Conservation (phyloP, 2,797 vertebrate species). For the Parotocinclus haroldoi region DNA sequence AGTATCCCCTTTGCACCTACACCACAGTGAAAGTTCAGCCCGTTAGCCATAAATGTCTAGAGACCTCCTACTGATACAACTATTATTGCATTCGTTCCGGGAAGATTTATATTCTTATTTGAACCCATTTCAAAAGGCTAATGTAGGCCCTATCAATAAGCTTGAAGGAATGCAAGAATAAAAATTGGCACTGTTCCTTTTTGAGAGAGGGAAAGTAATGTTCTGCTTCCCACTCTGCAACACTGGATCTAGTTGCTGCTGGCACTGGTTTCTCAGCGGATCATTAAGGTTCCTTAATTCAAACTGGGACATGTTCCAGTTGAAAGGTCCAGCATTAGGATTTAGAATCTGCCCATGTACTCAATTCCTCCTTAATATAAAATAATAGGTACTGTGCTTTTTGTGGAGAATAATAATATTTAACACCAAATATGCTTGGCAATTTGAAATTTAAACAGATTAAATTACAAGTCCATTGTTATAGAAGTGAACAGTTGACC, state of each 20-base stretch:
- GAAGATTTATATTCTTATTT: slow-evolving; percentile 22
- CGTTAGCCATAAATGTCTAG: too few relatives aligned
- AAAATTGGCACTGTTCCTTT: slow-evolving; percentile 10
- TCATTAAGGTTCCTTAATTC: slow-evolving; percentile 12
- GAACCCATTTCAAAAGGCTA: slow-evolving; percentile 20
- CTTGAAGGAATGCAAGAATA: slow-evolving; percentile 11
- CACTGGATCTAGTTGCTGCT: slow-evolving; percentile 19
- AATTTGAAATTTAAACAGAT: too few relatives aligned
- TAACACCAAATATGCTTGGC: too few relatives aligned
- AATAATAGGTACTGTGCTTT: too few relatives aligned
- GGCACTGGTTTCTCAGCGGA: slow-evolving; percentile 14
- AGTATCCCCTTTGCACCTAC: too few relatives aligned
- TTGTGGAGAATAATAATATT: too few relatives aligned
- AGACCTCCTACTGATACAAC: not conserved
- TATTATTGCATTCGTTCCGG: not conserved
- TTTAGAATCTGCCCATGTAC: slow-evolving; percentile 1
- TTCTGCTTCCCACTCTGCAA: slow-evolving; percentile 15
- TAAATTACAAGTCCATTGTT: too few relatives aligned
- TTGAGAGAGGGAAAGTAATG: not conserved
- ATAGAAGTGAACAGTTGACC: too few relatives aligned
- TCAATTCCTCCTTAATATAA: too few relatives aligned
- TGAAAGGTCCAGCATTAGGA: slow-evolving; percentile 4
- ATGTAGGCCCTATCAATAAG: slow-evolving; percentile 27
- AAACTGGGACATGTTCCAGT: slow-evolving; percentile 15
- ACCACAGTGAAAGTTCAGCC: too few relatives aligned